Evolutionary conservation across 2,888 invertebrate genomes (phyloP).

Genomic region (Chrysina gloriosa): DNA sequence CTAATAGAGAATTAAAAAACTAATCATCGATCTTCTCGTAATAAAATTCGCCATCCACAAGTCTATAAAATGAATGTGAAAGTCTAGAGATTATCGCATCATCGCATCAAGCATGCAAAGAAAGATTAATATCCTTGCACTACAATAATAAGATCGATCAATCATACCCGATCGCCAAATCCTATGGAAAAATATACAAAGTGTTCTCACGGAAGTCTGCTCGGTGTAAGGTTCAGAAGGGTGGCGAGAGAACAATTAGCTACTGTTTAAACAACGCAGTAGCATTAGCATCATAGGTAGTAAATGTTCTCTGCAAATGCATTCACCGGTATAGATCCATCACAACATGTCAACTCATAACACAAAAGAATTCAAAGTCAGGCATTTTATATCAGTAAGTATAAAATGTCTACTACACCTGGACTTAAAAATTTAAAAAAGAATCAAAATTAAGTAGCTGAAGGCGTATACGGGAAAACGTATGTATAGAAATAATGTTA

Average conservation of each 20-base stretch:
- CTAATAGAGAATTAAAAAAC: no score
- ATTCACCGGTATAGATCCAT: constrained; percentile 57
- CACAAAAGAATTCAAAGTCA: no score
- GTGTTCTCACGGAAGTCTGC: constrained; percentile 20
- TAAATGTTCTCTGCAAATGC: constrained; percentile 50
- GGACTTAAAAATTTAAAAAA: no score
- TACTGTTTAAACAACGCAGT: constrained; percentile 62
- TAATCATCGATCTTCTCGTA: no score
- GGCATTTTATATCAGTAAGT: no score
- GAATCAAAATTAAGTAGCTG: no score
- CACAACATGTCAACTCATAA: constrained; percentile 60
- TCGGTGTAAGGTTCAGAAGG: constrained; percentile 42
- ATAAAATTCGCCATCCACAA: no score
- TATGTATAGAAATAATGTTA: no score
- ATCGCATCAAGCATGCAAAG: constrained; percentile 34
- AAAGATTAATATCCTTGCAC: constrained; percentile 38
- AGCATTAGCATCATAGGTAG: constrained; percentile 61
- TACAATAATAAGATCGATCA: constrained; percentile 40
- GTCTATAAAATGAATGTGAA: constrained; percentile 28
- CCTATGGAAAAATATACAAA: constrained; percentile 35
- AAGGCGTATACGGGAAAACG: no score
- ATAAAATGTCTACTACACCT: no score
- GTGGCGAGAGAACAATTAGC: constrained; percentile 61
- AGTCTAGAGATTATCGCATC: constrained; percentile 8
- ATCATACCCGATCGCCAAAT: constrained; percentile 33